Conservation (phyloP, 92 coral and sea anemone genomes). For the Porites lobata region DNA sequence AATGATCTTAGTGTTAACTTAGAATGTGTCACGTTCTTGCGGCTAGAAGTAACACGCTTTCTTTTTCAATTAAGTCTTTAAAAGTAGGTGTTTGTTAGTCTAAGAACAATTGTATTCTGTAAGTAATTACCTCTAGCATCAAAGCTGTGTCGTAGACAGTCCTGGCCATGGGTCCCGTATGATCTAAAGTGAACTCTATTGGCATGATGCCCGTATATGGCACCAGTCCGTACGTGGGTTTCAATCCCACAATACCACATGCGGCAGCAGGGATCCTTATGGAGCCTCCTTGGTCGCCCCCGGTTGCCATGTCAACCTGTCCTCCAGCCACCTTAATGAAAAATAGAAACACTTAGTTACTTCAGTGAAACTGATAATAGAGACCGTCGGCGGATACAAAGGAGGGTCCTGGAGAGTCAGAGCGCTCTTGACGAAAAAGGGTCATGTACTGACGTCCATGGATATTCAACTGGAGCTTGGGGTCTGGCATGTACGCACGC, state of each 20-base stretch:
- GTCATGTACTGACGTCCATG: too few species aligned
- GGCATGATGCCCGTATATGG: constrained; percentile 84
- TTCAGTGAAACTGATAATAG: not conserved
- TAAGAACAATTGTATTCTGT: not conserved
- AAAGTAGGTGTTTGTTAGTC: too few species aligned
- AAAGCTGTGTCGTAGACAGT: constrained; percentile 80
- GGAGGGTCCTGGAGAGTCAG: too few species aligned
- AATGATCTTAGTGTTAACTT: too few species aligned
- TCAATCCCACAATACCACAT: constrained; percentile 93
- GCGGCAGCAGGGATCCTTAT: constrained; percentile 78
- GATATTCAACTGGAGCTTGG: too few species aligned
- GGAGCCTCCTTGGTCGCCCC: constrained; percentile 94
- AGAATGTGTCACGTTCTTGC: too few species aligned
- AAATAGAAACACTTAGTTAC: not conserved
- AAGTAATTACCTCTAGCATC: constrained; percentile 68
- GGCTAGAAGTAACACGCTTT: too few species aligned
- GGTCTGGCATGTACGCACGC: too few species aligned
- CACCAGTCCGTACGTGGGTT: constrained; percentile 86
- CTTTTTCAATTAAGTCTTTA: too few species aligned
- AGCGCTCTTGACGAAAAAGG: too few species aligned
- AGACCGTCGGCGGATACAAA: too few species aligned
- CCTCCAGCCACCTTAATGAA: constrained; percentile 73
- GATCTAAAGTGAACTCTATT: constrained; percentile 73
- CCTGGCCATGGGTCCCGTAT: constrained; percentile 81
- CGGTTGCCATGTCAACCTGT: constrained; percentile 92